These are phyloP conservation scores for Electrona antarctica DNA, from an alignment of 2,113 vertebrate genomes.

Conservation along the genomic window DNA sequence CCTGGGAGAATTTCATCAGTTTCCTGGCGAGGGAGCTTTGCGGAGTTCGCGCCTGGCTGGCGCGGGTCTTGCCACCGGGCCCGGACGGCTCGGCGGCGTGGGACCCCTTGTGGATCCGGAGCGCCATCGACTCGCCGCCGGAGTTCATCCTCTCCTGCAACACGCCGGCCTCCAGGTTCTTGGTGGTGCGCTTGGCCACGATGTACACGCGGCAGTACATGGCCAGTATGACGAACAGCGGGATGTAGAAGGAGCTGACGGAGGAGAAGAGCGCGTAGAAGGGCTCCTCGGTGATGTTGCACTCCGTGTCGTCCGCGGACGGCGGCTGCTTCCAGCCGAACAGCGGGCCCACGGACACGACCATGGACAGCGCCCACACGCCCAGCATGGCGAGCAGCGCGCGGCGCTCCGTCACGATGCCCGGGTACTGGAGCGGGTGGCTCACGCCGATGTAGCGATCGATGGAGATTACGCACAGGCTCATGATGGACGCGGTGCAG, in stretches of 20 bases:
- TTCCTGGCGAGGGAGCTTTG: slow-evolving; percentile 92
- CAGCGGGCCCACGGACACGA: slow-evolving; percentile 97
- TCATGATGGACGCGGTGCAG: slow-evolving; percentile 96
- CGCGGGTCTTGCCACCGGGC: slow-evolving; percentile 80
- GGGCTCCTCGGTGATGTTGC: slow-evolving; percentile 92
- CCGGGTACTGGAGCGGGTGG: slow-evolving; percentile 91
- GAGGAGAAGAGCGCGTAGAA: slow-evolving; percentile 98
- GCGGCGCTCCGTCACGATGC: slow-evolving; percentile 90
- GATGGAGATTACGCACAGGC: slow-evolving; percentile 95
- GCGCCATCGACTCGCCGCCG: slow-evolving; percentile 85
- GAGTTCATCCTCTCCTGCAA: slow-evolving; percentile 95
- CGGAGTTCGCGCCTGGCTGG: slow-evolving; percentile 83
- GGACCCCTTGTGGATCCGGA: slow-evolving; percentile 94
- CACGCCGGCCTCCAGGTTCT: slow-evolving; percentile 94
- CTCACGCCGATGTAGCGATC: slow-evolving; percentile 96
- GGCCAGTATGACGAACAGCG: slow-evolving; percentile 89
- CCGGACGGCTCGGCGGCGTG: slow-evolving; percentile 76
- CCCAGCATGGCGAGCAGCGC: slow-evolving; percentile 90
- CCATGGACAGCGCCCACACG: slow-evolving; percentile 91
- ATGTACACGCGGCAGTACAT: slow-evolving; percentile 97
- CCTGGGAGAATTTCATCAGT: slow-evolving; percentile 93
- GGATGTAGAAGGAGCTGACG: slow-evolving; percentile 97
- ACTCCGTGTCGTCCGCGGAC: slow-evolving; percentile 86
- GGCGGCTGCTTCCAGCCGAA: slow-evolving; percentile 96
- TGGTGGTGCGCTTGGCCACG: slow-evolving; percentile 95